phyloP scores from a whole-genome alignment of 2,797 vertebrate genomes.

The Sebastolobus altivelis region DNA sequence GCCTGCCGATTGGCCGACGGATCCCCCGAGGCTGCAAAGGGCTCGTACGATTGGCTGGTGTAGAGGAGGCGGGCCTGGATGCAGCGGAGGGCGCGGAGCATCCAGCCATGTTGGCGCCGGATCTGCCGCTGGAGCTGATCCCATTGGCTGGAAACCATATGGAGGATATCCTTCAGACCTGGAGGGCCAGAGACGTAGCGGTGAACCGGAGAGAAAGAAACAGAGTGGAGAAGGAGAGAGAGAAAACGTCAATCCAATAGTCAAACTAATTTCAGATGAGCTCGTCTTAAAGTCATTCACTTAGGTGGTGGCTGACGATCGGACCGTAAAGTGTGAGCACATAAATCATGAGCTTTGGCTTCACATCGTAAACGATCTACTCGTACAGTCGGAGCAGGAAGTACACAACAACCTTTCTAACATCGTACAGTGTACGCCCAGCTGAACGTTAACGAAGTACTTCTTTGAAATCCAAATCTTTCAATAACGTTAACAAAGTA shows the following conservation, averaged over 20 bases:
- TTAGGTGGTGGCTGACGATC: too few species aligned
- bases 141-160: constrained; percentile 96
- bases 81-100: constrained; percentile 93
- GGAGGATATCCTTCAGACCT: constrained; percentile 96
- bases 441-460: neutral
- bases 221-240: neutral
- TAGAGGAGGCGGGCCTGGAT: constrained; percentile 93
- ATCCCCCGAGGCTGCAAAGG: neutral
- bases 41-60: constrained; percentile 74
- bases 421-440: too few species aligned
- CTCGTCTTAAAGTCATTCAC: neutral
- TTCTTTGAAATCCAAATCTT: too few species aligned
- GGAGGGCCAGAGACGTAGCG: constrained; percentile 57
- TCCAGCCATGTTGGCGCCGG: constrained; percentile 97
- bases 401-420: too few species aligned
- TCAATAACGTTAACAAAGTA: neutral
- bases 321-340: too few species aligned
- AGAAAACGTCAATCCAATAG: neutral
- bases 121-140: constrained; percentile 97
- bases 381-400: too few species aligned
- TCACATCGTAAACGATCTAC: too few species aligned
- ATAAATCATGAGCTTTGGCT: too few species aligned
- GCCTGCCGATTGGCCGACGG: constrained; percentile 70
- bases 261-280: neutral
- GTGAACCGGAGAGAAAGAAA: neutral